Conservation (phyloP, 2,113 vertebrate species). For the Platanista minor region DNA sequence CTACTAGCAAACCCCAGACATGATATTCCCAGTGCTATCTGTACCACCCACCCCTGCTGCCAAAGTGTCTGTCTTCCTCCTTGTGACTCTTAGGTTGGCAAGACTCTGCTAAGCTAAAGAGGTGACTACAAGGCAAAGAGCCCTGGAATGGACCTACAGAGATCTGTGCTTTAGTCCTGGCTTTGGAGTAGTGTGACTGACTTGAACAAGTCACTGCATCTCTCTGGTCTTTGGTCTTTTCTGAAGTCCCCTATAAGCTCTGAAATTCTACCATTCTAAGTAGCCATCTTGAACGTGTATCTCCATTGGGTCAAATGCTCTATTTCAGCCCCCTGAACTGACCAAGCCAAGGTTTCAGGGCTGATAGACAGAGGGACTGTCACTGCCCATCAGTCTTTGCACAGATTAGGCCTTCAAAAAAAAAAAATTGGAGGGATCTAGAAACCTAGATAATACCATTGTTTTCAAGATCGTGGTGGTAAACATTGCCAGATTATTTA, state of each 20-base stretch:
- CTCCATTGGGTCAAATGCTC: neutral
- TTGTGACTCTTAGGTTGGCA: neutral
- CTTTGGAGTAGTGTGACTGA: neutral
- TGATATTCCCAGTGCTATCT: neutral
- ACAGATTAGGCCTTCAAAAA: neutral
- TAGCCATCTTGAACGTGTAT: neutral
- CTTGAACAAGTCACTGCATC: neutral
- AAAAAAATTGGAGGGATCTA: neutral
- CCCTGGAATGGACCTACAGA: neutral
- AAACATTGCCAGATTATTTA: neutral
- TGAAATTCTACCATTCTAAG: neutral
- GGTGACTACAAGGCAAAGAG: neutral
- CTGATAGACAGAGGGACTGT: neutral
- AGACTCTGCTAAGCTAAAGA: neutral
- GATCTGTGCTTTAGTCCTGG: neutral
- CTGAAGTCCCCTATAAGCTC: neutral
- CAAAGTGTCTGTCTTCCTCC: neutral
- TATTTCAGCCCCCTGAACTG: neutral
- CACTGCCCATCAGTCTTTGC: neutral
- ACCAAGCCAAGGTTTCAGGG: neutral
- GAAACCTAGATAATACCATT: neutral
- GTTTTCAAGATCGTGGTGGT: constrained; percentile 22
- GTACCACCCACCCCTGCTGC: neutral
- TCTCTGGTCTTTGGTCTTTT: neutral
- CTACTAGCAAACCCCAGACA: neutral